Evolutionary conservation across 2,888 invertebrate species (phyloP).

Genomic region (Drosophila borborema): DNA sequence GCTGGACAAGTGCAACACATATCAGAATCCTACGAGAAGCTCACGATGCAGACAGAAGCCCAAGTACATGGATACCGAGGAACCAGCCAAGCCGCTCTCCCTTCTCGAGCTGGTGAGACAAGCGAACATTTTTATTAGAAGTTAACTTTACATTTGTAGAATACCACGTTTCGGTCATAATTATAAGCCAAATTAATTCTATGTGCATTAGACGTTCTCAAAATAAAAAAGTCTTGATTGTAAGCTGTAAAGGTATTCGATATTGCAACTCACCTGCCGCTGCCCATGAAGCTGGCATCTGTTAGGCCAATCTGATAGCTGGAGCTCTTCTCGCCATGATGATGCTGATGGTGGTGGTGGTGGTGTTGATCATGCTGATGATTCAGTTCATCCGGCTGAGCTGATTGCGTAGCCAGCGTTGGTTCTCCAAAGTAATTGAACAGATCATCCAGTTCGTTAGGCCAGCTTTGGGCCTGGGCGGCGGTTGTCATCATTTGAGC

Average conservation of each 20-base stretch:
- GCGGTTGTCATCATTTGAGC: constrained; percentile 65
- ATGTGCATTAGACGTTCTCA: constrained; percentile 27
- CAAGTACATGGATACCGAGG: not conserved
- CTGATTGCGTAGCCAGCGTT: constrained; percentile 23
- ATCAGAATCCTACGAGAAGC: constrained; percentile 5
- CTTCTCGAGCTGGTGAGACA: constrained; percentile 53
- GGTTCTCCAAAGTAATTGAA: constrained; percentile 54
- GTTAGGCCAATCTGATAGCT: constrained; percentile 80
- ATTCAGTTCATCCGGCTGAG: constrained; percentile 11
- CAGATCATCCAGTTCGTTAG: constrained; percentile 61
- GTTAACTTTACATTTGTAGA: constrained; percentile 15
- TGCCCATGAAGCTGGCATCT: constrained; percentile 79
- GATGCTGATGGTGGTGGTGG: constrained; percentile 54
- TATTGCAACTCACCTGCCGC: constrained; percentile 73
- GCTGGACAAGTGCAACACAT: constrained; percentile 50
- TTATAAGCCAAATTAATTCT: constrained; percentile 51
- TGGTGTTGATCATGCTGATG: constrained; percentile 31
- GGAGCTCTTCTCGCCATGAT: constrained; percentile 76
- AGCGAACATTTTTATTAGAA: constrained; percentile 58
- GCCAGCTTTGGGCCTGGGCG: constrained; percentile 62
- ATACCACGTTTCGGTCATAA: constrained; percentile 9
- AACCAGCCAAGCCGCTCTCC: constrained; percentile 31
- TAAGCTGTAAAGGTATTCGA: not conserved
- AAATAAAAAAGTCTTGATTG: not conserved
- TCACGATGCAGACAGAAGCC: not conserved